Base-by-base conservation (phyloP, 2,888 invertebrate species). In the Zygothrica quintamaculata region DNA sequence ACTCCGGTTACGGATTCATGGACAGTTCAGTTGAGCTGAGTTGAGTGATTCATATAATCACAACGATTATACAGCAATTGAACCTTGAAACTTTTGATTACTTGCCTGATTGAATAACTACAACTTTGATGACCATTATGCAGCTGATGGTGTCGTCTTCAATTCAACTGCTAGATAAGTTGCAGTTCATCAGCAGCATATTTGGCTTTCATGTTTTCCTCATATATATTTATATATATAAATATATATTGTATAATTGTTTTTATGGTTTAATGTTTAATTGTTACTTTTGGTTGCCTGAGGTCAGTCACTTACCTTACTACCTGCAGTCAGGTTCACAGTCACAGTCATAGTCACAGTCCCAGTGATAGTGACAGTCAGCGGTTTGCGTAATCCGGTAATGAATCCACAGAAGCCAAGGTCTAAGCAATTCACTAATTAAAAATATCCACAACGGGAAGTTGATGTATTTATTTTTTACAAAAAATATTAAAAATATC, bases 11-110 rank as follows among this genome's bases (percentile, higher is more conserved):
- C 48, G 33, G 53, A 59, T 64, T 73, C 68, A 74, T 50, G 57
- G 74, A 40, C 68, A 65, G 56, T 62, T 56, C 55, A 67, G 46
- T n/a, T n/a, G n/a, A n/a, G n/a, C n/a, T n/a, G n/a, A n/a, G n/a
- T n/a, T n/a, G n/a, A n/a, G n/a, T 84, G 85, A 80, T 72, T 80
- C 79, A 80, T 48, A 64, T 81, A 84, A 80, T 84, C 76, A 82
- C 76, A 22, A 33, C 72, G 76, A 75, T 78, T 80, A 80, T 81
- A 67, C 85, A 52, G 60, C 78, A 53, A 84, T 40, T 43, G 69
- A 65, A 57, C 80, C 76, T 80, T 80, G 80, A 84, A 58, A 71
- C 62, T 77, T 62, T 82, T 26, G 82, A 78, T 64, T 64, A 61
- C 74, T 65, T 77, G 53, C 44, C 60, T 64, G n/a, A 65, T 67